Conservation (phyloP, 2,888 invertebrate species). For the Timandra comae region DNA sequence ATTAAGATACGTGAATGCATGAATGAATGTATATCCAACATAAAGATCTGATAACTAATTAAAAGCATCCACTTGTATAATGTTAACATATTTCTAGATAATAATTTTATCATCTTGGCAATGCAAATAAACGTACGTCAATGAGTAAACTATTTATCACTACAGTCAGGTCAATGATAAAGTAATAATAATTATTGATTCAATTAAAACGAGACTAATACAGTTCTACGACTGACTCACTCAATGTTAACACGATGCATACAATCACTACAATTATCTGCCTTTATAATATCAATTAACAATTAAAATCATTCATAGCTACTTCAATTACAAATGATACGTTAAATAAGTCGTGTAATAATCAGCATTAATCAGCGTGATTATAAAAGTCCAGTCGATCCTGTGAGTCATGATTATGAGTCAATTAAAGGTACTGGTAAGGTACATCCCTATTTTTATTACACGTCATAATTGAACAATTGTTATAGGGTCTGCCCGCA, state of each 20-base stretch:
- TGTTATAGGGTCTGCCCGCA: slow-evolving; percentile 16
- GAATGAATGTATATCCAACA: too few relatives aligned
- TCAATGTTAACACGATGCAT: slow-evolving; percentile 14
- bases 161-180: too few relatives aligned
- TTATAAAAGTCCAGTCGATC: slow-evolving; percentile 19
- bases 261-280: slow-evolving; percentile 23
- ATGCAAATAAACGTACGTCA: too few relatives aligned
- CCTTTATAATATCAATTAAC: slow-evolving; percentile 33
- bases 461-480: slow-evolving; percentile 22
- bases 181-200: slow-evolving; percentile 24
- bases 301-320: slow-evolving; percentile 34
- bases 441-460: slow-evolving; percentile 25
- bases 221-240: slow-evolving; percentile 19
- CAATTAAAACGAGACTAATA: slow-evolving; percentile 14
- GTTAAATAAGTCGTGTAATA: slow-evolving; percentile 34
- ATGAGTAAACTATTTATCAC: too few relatives aligned
- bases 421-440: slow-evolving; percentile 18
- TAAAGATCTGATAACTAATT: too few relatives aligned
- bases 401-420: slow-evolving; percentile 27
- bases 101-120: too few relatives aligned
- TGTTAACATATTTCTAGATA: too few relatives aligned
- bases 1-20: too few relatives aligned
- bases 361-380: slow-evolving; percentile 38
- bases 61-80: too few relatives aligned
- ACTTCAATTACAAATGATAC: slow-evolving; percentile 28